Evolutionary conservation across 2,888 invertebrate genomes (phyloP).

Genomic region (Eupeodes latifasciatus): DNA sequence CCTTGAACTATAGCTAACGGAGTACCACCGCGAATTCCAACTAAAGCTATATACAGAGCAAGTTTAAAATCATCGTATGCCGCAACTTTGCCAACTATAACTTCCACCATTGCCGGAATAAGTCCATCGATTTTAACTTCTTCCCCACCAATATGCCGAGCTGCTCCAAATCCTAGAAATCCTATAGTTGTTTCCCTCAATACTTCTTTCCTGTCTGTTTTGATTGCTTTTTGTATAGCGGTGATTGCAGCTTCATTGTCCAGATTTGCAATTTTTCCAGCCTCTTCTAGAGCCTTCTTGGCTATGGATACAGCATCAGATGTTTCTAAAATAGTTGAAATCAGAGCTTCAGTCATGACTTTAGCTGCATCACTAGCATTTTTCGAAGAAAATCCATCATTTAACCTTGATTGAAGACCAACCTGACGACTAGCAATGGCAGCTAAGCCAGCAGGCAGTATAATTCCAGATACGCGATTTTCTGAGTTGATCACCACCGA

Average conservation of each 20-base stretch:
- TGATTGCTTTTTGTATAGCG: not conserved
- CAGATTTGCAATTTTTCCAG: not conserved
- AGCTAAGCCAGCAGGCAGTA: not conserved
- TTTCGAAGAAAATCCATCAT: accelerated
- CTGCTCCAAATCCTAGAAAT: conserved; percentile 12
- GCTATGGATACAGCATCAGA: not conserved
- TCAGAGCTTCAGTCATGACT: not conserved
- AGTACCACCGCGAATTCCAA: not conserved
- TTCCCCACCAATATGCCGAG: not conserved
- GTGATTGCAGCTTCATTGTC: conserved; percentile 18
- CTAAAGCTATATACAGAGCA: not conserved
- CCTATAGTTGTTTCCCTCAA: not conserved
- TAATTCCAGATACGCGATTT: not conserved
- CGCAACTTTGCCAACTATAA: not conserved
- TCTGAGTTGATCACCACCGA: not conserved
- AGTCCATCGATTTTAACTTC: not conserved
- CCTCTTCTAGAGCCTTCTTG: not conserved
- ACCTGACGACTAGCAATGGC: not conserved
- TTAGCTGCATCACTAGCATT: not conserved
- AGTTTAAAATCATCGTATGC: not conserved
- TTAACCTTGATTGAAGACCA: not conserved
- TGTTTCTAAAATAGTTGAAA: not conserved
- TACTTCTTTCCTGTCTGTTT: not conserved
- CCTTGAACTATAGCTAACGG: not conserved
- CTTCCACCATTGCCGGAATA: not conserved